Conservation (phyloP, 2,113 vertebrate species). For the Arenaria interpres region DNA sequence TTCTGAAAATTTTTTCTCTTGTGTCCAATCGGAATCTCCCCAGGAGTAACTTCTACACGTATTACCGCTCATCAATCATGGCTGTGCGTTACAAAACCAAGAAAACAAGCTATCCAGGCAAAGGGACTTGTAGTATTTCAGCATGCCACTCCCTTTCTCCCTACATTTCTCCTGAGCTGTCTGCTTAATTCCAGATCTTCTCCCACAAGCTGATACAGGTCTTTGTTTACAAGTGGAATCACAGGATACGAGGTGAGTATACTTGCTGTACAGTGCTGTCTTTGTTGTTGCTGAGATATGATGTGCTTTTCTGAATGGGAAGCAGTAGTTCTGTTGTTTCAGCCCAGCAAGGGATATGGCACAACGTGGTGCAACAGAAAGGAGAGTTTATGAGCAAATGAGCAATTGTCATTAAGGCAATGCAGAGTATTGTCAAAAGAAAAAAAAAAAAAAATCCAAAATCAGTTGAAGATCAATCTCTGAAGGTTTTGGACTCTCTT, state of each 20-base stretch:
- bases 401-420: not conserved
- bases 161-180: not conserved
- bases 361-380: not conserved
- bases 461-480: not conserved
- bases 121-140: not conserved
- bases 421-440: not conserved
- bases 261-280: not conserved
- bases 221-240: not conserved
- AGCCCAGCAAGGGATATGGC: not conserved
- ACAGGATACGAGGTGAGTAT: not conserved
- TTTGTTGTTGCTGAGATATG: not conserved
- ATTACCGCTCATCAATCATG: not conserved
- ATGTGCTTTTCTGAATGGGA: not conserved
- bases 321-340: not conserved
- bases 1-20: not conserved
- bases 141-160: not conserved
- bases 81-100: not conserved
- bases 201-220: not conserved
- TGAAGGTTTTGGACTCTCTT: not conserved
- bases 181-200: not conserved
- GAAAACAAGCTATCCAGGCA: not conserved
- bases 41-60: not conserved
- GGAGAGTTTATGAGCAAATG: not conserved
- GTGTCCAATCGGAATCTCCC: not conserved
- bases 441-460: not conserved